These are phyloP conservation scores for Torymus aiolomorphi DNA, from an alignment of 2,888 invertebrate genomes.

Conservation along the genomic window DNA sequence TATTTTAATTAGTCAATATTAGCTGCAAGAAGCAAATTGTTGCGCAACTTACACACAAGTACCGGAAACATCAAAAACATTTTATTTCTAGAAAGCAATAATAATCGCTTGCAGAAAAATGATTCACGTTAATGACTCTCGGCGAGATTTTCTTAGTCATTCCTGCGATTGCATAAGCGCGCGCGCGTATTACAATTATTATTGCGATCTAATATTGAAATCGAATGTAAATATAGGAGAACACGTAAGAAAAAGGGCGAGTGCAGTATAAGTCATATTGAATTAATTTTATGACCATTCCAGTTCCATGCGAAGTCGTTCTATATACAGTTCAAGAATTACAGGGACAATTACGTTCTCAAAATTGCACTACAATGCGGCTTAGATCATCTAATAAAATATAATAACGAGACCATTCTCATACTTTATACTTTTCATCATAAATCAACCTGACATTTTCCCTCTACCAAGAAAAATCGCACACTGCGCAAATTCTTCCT, in stretches of 20 bases:
- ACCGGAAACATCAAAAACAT: slow-evolving; percentile 18
- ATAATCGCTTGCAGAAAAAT: slow-evolving; percentile 1
- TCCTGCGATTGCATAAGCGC: neutral
- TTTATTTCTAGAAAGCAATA: slow-evolving; percentile 16
- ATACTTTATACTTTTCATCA: neutral
- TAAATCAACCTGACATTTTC: too few relatives aligned
- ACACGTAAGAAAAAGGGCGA: too few relatives aligned
- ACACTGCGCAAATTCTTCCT: too few relatives aligned
- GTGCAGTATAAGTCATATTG: too few relatives aligned
- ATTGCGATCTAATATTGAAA: neutral
- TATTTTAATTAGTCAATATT: slow-evolving; percentile 26
- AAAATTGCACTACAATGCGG: too few relatives aligned
- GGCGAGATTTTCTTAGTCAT: neutral
- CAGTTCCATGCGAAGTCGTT: too few relatives aligned
- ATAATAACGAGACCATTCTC: neutral
- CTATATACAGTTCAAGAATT: too few relatives aligned
- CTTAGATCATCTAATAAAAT: neutral
- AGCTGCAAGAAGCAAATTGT: neutral
- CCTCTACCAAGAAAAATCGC: too few relatives aligned
- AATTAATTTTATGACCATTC: too few relatives aligned
- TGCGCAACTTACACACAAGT: neutral
- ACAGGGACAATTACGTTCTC: too few relatives aligned
- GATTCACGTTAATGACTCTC: neutral
- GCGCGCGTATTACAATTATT: neutral
- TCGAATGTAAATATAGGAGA: too few relatives aligned